phyloP scores from a whole-genome alignment of 2,888 invertebrate genomes.

The Cerceris ruficornis region DNA sequence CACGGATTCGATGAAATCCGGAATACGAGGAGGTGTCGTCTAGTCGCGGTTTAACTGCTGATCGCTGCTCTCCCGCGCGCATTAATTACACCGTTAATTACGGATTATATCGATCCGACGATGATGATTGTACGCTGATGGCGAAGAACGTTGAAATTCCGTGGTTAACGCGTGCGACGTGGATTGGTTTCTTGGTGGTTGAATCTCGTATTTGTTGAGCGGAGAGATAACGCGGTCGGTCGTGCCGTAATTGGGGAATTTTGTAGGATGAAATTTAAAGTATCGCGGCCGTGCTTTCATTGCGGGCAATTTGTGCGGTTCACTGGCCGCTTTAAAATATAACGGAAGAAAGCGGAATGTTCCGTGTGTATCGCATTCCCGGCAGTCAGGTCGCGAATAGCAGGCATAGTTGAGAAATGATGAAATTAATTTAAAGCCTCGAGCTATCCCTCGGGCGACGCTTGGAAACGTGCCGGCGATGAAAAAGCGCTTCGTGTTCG shows the following conservation, averaged over 20 bases:
- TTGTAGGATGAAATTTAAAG: no score
- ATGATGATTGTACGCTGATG: neutral
- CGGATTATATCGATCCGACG: slow-evolving; percentile 26
- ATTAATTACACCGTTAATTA: slow-evolving; percentile 48
- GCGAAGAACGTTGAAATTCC: no score
- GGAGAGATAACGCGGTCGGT: no score
- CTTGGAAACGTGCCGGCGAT: slow-evolving; percentile 1
- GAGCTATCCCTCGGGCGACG: neutral
- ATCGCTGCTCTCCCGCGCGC: slow-evolving; percentile 18
- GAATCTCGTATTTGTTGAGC: no score
- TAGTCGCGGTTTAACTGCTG: slow-evolving; percentile 41
- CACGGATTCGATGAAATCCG: slow-evolving; percentile 53
- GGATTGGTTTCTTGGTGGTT: no score
- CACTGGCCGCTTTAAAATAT: neutral
- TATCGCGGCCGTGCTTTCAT: no score
- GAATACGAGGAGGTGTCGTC: slow-evolving; percentile 40
- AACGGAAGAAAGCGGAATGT: neutral
- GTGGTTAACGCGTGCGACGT: no score
- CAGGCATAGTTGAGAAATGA: slow-evolving; percentile 11
- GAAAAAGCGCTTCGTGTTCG: slow-evolving; percentile 15
- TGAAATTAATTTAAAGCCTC: slow-evolving; percentile 36
- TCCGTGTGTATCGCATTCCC: neutral
- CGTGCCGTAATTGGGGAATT: no score
- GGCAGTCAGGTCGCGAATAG: slow-evolving; percentile 5
- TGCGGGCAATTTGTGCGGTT: neutral